Evolutionary conservation across 1,140 invertebrate species (phyloP).

Genomic region (Ganaspis sp.): DNA sequence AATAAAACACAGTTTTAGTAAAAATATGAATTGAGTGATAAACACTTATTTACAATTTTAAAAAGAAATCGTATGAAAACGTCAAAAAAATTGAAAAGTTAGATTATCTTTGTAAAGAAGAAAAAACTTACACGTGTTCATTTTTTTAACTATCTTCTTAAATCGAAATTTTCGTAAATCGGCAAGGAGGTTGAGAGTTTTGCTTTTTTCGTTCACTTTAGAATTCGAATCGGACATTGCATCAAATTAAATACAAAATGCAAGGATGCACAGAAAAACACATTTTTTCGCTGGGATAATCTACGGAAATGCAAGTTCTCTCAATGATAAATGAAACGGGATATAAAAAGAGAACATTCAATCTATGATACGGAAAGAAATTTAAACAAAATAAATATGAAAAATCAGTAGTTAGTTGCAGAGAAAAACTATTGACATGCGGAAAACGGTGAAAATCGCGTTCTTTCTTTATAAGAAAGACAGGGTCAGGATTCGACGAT

Average conservation of each 20-base stretch:
- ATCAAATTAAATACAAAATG: conserved; percentile 29
- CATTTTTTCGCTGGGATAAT: background rate
- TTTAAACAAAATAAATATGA: no score
- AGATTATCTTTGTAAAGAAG: background rate
- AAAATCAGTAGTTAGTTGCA: no score
- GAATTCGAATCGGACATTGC: conserved; percentile 33
- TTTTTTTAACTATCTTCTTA: conserved; percentile 28
- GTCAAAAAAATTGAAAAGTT: background rate
- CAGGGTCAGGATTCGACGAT: no score
- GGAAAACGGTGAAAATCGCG: no score
- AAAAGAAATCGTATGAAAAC: background rate
- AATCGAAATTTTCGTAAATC: conserved; percentile 38
- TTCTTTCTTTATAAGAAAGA: no score
- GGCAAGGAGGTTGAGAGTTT: background rate
- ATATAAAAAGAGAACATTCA: no score
- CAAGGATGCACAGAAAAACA: background rate
- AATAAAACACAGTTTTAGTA: no score
- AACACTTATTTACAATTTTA: conserved; percentile 11
- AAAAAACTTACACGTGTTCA: conserved; percentile 35
- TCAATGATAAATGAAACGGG: no score
- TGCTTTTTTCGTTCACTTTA: background rate
- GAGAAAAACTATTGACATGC: no score
- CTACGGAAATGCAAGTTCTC: no score
- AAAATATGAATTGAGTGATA: no score
- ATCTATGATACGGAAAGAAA: no score